Conservation (phyloP, 2,113 vertebrate species). For the Brachirus orientalis region DNA sequence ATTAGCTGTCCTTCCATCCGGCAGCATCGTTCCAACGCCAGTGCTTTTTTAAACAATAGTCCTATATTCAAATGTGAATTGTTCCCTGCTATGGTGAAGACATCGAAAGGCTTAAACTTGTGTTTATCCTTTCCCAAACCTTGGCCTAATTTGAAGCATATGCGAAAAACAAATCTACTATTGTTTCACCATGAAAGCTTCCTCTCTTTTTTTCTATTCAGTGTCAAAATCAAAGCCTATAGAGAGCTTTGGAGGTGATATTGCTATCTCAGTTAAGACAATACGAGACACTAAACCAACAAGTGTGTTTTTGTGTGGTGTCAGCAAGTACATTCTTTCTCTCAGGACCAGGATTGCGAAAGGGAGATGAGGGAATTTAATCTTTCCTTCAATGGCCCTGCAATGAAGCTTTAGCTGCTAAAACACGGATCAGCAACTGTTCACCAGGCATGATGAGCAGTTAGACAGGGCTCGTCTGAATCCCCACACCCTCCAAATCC, state of each 20-base stretch:
- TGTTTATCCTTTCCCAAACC: slow-evolving; percentile 78
- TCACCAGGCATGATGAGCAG: slow-evolving; percentile 35
- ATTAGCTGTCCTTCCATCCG: slow-evolving; percentile 71
- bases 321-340: slow-evolving; percentile 62
- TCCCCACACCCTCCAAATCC: slow-evolving; percentile 22
- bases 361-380: slow-evolving; percentile 60
- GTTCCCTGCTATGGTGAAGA: slow-evolving; percentile 58
- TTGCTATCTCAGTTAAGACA: slow-evolving; percentile 71
- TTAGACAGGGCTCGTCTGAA: slow-evolving; percentile 23
- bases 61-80: slow-evolving; percentile 69
- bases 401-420: slow-evolving; percentile 53
- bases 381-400: slow-evolving; percentile 45
- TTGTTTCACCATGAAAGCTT: slow-evolving; percentile 75
- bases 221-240: slow-evolving; percentile 81
- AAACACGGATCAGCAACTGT: slow-evolving; percentile 59
- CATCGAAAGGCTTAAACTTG: slow-evolving; percentile 72
- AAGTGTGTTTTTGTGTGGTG: slow-evolving; percentile 67
- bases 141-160: slow-evolving; percentile 76
- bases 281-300: slow-evolving; percentile 69
- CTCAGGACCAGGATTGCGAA: slow-evolving; percentile 41
- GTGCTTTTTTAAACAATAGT: slow-evolving; percentile 66
- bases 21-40: slow-evolving; percentile 51
- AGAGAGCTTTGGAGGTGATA: slow-evolving; percentile 72
- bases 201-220: slow-evolving; percentile 66
- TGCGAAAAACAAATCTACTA: slow-evolving; percentile 75